Evolutionary conservation across 2,797 vertebrate genomes (phyloP).

Genomic region (Champsocephalus esox): DNA sequence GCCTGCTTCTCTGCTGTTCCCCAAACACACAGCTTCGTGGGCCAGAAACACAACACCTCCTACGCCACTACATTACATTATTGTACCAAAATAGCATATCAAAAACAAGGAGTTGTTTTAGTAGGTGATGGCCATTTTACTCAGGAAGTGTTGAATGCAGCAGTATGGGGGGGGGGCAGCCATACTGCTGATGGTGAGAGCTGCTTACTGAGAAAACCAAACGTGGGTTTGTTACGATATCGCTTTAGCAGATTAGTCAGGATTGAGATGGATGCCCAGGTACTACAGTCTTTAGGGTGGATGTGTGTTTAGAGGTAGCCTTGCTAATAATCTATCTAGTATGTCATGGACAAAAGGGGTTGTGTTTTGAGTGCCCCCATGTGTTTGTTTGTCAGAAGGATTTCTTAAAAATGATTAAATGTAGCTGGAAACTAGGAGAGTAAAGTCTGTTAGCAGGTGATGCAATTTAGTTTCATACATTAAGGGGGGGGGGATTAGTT

Average conservation of each 20-base stretch:
- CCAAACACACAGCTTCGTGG: constrained; percentile 82
- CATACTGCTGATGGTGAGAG: constrained; percentile 79
- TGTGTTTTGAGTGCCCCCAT: not conserved
- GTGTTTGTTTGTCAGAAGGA: not conserved
- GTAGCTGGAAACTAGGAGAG: not conserved
- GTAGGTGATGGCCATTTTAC: constrained; percentile 69
- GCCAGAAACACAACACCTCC: constrained; percentile 77
- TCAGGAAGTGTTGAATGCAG: constrained; percentile 75
- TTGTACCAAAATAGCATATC: constrained; percentile 61
- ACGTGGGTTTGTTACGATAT: constrained; percentile 70
- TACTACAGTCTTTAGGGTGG: not conserved
- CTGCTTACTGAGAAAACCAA: constrained; percentile 60
- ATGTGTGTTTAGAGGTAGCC: constrained; percentile 1
- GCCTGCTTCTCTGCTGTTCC: constrained; percentile 66
- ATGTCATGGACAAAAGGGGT: not conserved
- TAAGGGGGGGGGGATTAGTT: constrained; percentile 2
- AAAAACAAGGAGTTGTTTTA: constrained; percentile 73
- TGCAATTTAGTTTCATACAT: not conserved
- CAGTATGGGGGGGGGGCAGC: constrained; percentile 75
- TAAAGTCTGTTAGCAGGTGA: not conserved
- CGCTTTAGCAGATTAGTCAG: constrained; percentile 78
- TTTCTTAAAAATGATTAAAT: constrained; percentile 7
- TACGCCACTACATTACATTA: constrained; percentile 29
- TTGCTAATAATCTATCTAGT: not conserved
- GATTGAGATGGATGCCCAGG: constrained; percentile 61